phyloP scores from a whole-genome alignment of 2,888 invertebrate genomes.

The Sarcophaga caerulescens region DNA sequence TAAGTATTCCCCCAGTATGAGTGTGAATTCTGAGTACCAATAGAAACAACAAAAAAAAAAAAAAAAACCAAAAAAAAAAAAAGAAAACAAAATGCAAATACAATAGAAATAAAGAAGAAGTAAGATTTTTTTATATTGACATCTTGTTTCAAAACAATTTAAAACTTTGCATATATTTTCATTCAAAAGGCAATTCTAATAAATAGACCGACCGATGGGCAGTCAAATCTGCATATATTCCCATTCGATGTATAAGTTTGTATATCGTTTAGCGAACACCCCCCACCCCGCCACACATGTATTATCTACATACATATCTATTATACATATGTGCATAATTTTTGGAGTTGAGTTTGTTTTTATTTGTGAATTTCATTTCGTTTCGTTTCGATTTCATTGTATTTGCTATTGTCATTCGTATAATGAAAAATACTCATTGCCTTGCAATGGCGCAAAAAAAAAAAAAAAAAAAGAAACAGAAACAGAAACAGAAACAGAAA shows the following conservation, averaged over 20 bases:
- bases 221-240: conserved; percentile 44
- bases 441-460: conserved; percentile 9
- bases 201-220: background rate
- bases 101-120: conserved; percentile 49
- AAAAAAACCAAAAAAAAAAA: conserved; percentile 35
- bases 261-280: background rate
- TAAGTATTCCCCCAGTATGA: conserved; percentile 20
- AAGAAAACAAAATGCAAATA: conserved; percentile 32
- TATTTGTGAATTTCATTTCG: background rate
- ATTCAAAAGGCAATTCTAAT: conserved; percentile 9
- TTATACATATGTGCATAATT: conserved; percentile 21
- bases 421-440: conserved; percentile 25
- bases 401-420: conserved; percentile 25
- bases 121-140: conserved; percentile 49
- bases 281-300: background rate
- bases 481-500: background rate
- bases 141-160: conserved; percentile 64
- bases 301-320: conserved; percentile 18
- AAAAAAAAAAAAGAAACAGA: background rate
- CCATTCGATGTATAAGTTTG: background rate
- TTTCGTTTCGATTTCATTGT: background rate
- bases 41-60: conserved; percentile 32
- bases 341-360: conserved; percentile 14
- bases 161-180: conserved; percentile 34
- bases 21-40: conserved; percentile 26